These are phyloP conservation scores for Zaprionus kolodkinae DNA, from an alignment of 1,140 invertebrate species.

Conservation along the genomic window DNA sequence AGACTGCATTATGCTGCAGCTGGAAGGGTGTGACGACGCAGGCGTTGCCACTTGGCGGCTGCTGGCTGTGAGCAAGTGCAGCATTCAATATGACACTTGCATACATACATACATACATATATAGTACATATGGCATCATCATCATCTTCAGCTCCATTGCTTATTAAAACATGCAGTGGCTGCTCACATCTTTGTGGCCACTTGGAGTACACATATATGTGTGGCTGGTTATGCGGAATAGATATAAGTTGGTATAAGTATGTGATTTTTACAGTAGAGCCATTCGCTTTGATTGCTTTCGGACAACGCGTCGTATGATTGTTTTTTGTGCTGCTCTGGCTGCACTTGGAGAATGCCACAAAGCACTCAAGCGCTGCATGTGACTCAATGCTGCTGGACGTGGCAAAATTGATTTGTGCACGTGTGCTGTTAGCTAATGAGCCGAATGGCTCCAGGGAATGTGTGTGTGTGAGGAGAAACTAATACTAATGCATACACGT, in stretches of 20 bases:
- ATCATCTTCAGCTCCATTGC: constrained; percentile 46
- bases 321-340: constrained; percentile 51
- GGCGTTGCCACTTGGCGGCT: constrained; percentile 1
- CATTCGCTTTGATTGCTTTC: constrained; percentile 71
- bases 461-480: not conserved
- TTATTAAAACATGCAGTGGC: constrained; percentile 68
- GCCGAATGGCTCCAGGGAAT: constrained; percentile 34
- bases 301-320: constrained; percentile 75
- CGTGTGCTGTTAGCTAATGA: constrained; percentile 76
- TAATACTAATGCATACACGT: constrained; percentile 5
- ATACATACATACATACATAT: constrained; percentile 27
- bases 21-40: constrained; percentile 6
- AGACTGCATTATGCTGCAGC: constrained; percentile 59
- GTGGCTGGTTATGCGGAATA: not conserved
- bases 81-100: constrained; percentile 53
- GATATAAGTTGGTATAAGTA: constrained; percentile 15
- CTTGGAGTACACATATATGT: not conserved
- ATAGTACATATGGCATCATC: constrained; percentile 31
- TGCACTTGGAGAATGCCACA: constrained; percentile 19
- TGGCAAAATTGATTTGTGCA: constrained; percentile 76
- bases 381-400: constrained; percentile 23
- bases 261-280: constrained; percentile 47
- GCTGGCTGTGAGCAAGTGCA: constrained; percentile 14
- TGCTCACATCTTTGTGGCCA: constrained; percentile 17
- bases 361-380: constrained; percentile 37